Conservation (phyloP, 2,888 invertebrate genomes). For the Chironomus riparius region DNA sequence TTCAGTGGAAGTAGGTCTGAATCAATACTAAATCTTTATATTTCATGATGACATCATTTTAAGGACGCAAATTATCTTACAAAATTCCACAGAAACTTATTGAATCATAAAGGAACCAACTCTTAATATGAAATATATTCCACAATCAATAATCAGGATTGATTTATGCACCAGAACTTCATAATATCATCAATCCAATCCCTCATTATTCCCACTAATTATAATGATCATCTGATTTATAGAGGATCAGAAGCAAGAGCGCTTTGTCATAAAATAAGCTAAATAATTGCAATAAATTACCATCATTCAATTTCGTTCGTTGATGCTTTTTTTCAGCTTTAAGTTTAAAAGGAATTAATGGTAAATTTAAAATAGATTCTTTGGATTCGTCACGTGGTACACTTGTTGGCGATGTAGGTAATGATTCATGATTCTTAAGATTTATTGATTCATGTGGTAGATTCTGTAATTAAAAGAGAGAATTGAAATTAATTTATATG, state of each 20-base stretch:
- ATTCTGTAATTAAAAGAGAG: background rate
- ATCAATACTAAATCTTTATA: too few species aligned
- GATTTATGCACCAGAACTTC: too few species aligned
- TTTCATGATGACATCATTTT: too few species aligned
- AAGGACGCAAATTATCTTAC: too few species aligned
- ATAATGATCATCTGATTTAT: too few species aligned
- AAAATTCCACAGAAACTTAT: background rate
- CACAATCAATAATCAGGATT: too few species aligned
- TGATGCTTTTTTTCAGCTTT: slow-evolving; percentile 17
- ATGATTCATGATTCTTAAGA: slow-evolving; percentile 3
- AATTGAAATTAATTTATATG: background rate
- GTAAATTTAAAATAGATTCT: slow-evolving; percentile 22
- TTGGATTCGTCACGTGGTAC: slow-evolving; percentile 22
- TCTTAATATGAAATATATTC: too few species aligned
- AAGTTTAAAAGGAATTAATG: slow-evolving; percentile 25
- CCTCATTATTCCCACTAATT: too few species aligned
- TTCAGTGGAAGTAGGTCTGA: too few species aligned
- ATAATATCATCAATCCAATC: too few species aligned
- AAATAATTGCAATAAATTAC: background rate
- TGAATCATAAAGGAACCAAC: too few species aligned
- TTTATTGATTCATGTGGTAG: background rate
- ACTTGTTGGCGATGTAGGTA: background rate
- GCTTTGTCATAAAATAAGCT: background rate
- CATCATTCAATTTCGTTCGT: slow-evolving; percentile 13
- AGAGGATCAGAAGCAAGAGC: background rate